phyloP scores from a whole-genome alignment of 2,888 invertebrate genomes.

The Papilio protenor region DNA sequence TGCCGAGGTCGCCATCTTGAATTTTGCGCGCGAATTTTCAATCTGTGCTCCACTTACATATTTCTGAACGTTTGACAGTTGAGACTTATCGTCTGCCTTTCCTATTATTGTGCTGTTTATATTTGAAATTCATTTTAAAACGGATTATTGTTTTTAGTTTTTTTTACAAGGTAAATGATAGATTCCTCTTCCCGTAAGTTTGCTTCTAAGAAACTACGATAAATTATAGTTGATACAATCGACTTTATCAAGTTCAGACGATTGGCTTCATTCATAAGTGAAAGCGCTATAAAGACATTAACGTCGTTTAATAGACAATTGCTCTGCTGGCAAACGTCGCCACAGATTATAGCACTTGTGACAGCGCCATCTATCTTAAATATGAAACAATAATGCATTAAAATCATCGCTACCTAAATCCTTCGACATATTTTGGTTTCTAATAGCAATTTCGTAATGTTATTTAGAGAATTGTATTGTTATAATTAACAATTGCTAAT shows the following conservation, averaged over 20 bases:
- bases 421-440: neutral
- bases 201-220: neutral
- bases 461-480: conserved; percentile 24
- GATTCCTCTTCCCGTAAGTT: neutral
- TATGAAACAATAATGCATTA: conserved; percentile 10
- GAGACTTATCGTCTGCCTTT: conserved; percentile 1
- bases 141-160: neutral
- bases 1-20: conserved; percentile 83
- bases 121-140: neutral
- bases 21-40: conserved; percentile 80
- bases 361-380: conserved; percentile 7
- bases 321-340: conserved; percentile 21
- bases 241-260: neutral
- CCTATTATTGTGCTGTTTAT: conserved; percentile 4
- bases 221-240: neutral
- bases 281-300: conserved; percentile 33
- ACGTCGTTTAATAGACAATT: conserved; percentile 31
- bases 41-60: conserved; percentile 74
- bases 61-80: conserved; percentile 52
- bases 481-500: conserved; percentile 44
- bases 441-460: conserved; percentile 13
- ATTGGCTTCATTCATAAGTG: conserved; percentile 18
- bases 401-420: neutral
- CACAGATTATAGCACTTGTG: conserved; percentile 31
- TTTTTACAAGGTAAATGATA: neutral